These are phyloP conservation scores for Lepetodrilus schrolli DNA, from an alignment of 2,888 invertebrate species.

Conservation along the genomic window DNA sequence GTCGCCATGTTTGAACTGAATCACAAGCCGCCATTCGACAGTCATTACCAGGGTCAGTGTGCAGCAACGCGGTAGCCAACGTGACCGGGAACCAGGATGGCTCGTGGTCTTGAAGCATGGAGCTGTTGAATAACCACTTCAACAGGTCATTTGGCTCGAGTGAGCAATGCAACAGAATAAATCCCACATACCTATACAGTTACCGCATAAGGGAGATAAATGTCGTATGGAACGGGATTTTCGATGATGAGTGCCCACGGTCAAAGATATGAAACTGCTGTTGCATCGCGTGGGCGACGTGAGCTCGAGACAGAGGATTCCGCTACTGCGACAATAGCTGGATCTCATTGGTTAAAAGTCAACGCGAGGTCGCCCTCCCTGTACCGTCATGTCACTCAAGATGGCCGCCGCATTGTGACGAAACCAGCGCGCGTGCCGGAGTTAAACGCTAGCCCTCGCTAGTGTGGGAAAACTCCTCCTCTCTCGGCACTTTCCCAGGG, in stretches of 20 bases:
- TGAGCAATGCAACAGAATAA: background rate
- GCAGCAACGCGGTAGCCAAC: too few species aligned
- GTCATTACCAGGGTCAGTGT: too few species aligned
- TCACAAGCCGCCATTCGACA: too few species aligned
- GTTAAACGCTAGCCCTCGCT: slow-evolving; percentile 1
- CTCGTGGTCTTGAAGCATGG: slow-evolving; percentile 10
- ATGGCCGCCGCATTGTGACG: background rate
- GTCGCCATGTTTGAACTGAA: too few species aligned
- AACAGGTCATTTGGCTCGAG: background rate
- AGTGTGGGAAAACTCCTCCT: slow-evolving; percentile 35
- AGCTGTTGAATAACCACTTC: slow-evolving; percentile 5
- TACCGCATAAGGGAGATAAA: background rate
- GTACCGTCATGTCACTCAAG: slow-evolving; percentile 28
- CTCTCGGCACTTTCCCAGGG: background rate
- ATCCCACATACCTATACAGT: background rate
- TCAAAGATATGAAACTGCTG: slow-evolving; percentile 11
- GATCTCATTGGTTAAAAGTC: slow-evolving; percentile 29
- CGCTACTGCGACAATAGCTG: slow-evolving; percentile 7
- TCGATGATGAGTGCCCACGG: slow-evolving; percentile 24
- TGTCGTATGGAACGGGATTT: background rate
- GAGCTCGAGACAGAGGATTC: slow-evolving; percentile 6
- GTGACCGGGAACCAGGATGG: too few species aligned
- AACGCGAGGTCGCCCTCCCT: slow-evolving; percentile 24
- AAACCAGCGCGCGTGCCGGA: slow-evolving; percentile 24
- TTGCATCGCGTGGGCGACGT: slow-evolving; percentile 10